Evolutionary conservation across 2,888 invertebrate genomes (phyloP).

Genomic region (Halictus quadricinctus): DNA sequence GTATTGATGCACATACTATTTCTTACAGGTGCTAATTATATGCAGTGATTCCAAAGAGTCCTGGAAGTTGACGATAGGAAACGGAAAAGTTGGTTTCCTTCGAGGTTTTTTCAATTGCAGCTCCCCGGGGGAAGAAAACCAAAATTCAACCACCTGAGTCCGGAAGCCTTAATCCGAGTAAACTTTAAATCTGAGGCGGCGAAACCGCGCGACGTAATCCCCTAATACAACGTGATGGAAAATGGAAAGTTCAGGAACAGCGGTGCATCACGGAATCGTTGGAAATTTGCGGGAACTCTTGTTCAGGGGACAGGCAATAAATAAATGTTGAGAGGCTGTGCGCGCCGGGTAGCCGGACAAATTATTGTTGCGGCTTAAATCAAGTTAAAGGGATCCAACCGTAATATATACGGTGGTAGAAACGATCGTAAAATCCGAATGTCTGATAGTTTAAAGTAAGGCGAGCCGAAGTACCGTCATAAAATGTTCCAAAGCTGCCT

Average conservation of each 20-base stretch:
- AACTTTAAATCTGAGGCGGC: not conserved
- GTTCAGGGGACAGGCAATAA: not conserved
- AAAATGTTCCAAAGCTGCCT: slow-evolving; percentile 1
- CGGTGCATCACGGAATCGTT: not conserved
- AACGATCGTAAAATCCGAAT: slow-evolving; percentile 10
- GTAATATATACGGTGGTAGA: not conserved
- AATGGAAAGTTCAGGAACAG: not conserved
- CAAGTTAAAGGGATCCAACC: not conserved
- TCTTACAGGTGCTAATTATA: no score
- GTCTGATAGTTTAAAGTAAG: slow-evolving; percentile 1
- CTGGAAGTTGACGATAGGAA: not conserved
- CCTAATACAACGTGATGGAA: not conserved
- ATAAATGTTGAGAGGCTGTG: not conserved
- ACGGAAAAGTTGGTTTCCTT: not conserved
- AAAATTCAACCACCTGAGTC: not conserved
- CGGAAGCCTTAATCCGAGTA: not conserved
- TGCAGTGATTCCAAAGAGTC: no score
- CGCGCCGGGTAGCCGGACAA: not conserved
- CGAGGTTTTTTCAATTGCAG: not conserved
- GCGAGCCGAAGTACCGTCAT: slow-evolving; percentile 1
- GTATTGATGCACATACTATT: no score
- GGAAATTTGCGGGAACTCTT: not conserved
- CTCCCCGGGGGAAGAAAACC: not conserved
- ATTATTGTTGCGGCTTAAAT: slow-evolving; percentile 11
- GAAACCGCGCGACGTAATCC: not conserved